phyloP scores from a whole-genome alignment of 35 echinoderm and acorn worm genomes.

The Anneissia japonica region DNA sequence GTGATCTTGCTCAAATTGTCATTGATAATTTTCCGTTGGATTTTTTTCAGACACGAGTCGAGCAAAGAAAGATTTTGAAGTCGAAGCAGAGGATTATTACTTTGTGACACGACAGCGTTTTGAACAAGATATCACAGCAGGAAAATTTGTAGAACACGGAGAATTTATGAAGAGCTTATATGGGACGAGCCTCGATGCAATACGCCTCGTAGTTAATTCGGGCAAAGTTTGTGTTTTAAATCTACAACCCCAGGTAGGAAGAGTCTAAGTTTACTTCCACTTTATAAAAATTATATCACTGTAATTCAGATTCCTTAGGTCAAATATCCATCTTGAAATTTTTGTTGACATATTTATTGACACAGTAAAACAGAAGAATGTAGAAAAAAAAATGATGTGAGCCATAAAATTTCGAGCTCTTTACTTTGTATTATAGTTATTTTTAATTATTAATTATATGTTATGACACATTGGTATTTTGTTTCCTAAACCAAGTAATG shows the following conservation, averaged over 20 bases:
- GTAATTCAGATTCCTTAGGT: no score
- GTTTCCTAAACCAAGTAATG: no score
- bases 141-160: slow-evolving; percentile 95
- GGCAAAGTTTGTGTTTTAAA: slow-evolving; percentile 75
- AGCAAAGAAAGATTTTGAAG: slow-evolving; percentile 69
- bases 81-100: slow-evolving; percentile 86
- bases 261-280: no score
- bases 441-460: no score
- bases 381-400: no score
- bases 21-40: neutral
- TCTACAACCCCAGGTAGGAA: slow-evolving; percentile 89
- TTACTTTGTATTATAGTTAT: no score
- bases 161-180: slow-evolving; percentile 89
- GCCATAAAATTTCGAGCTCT: no score
- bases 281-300: no score
- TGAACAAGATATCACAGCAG: slow-evolving; percentile 78
- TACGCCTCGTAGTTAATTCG: slow-evolving; percentile 53
- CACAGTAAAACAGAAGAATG: no score
- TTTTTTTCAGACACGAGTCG: slow-evolving; percentile 71
- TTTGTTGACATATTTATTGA: no score
- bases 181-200: slow-evolving; percentile 82
- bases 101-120: slow-evolving; percentile 72
- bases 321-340: no score
- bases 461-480: no score
- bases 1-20: neutral